Evolutionary conservation across 2,888 invertebrate species (phyloP), one percentile per base, ranked within the genome.

Genomic region (Seira ritae): DNA sequence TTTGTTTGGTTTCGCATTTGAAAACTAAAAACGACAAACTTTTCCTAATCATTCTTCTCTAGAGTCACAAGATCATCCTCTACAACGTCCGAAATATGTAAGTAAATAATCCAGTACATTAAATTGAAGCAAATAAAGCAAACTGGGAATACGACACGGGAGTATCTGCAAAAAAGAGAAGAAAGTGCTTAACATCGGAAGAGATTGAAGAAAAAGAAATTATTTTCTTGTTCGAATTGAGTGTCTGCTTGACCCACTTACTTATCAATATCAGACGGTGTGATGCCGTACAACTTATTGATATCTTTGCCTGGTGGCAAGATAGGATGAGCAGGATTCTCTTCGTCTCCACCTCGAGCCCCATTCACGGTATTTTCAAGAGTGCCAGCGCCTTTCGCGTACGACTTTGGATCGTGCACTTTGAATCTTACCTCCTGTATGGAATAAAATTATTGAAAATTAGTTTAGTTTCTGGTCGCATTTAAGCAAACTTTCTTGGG

Each of bases 51-150:
- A 62, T 15, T 55, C 90, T 93, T 94, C 90, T 93, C 93, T 87
- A 96, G 93, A 90, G 95, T 93, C 91, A 97, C 97, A 92, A 97
- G 93, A 92, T 97, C 97, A 92, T 97, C 97, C 92, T 96, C 96
- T 90, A 97, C 96, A 90, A 97, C 97, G 93, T 97, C 97, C 91
- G 97, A 97, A 91, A 97, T 97, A 93, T 97, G 97, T 90, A 97
- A 93, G 91, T 97, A 97, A 91, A 97, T 97, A 92, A 97, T 97
- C 97, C 97, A 97, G 93, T 97, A 97, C 97, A 97, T 97, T 90
- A 97, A 94, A 92, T 99, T 99, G 94, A 99, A 99, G 92, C 98
- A 96, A 89, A 98, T 96, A 93, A 99, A 99, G 93, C 98, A 97
- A 90, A 98, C 96, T 77, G 99, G 99, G 92, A 99, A 99, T 90